phyloP scores from a whole-genome alignment of 2,797 vertebrate species.

The Propithecus deckenii region DNA sequence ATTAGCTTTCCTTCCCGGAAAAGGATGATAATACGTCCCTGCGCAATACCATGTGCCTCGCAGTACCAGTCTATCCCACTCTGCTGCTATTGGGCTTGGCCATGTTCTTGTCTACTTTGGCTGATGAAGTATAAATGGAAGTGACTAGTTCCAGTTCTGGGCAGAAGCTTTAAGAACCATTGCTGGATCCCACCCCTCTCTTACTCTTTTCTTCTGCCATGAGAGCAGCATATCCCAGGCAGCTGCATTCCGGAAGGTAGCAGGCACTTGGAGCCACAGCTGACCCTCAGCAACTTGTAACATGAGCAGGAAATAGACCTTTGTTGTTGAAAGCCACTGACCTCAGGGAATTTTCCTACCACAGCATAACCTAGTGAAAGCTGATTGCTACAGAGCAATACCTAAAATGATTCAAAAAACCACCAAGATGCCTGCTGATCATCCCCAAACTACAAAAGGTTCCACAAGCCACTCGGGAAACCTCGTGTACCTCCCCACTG shows the following conservation, averaged over 20 bases:
- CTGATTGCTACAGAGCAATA: not conserved
- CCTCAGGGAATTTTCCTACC: not conserved
- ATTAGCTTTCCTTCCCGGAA: not conserved
- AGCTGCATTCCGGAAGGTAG: not conserved
- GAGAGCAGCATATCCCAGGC: not conserved
- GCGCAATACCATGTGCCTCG: not conserved
- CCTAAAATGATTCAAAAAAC: not conserved
- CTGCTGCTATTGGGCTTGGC: not conserved
- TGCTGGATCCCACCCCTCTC: not conserved
- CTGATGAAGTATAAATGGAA: not conserved
- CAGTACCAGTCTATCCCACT: fast-evolving
- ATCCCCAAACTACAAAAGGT: not conserved
- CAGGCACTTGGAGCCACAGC: not conserved
- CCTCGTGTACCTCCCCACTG: not conserved
- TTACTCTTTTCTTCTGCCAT: not conserved
- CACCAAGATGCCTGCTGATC: not conserved
- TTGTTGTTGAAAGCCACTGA: not conserved
- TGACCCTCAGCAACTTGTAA: not conserved
- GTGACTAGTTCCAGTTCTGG: not conserved
- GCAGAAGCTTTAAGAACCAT: not conserved
- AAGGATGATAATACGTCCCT: not conserved
- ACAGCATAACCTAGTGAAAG: not conserved
- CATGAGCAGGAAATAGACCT: not conserved
- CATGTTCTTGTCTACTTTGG: not conserved
- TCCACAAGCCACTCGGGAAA: not conserved